Percentiles rank a stretch among this genome's conserved stretches.
phyloP scores from a whole-genome alignment of 2,888 invertebrate genomes.

The Parascotia fuliginaria region DNA sequence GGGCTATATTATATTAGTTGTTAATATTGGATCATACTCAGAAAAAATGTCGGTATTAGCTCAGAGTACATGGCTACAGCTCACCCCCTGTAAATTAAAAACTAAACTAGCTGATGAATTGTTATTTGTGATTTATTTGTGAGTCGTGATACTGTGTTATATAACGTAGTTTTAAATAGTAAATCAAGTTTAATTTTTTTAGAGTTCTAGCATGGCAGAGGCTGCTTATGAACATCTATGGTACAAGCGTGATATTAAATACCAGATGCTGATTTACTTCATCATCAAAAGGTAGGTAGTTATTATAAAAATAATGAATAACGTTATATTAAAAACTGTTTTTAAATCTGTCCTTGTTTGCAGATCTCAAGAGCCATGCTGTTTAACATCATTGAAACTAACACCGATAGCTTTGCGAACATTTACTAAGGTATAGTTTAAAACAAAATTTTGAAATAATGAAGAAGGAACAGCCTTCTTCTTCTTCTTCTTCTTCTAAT shows the following conservation, averaged over 20 bases:
- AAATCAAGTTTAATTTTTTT: slow-evolving; percentile 8
- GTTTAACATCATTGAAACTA: slow-evolving; percentile 49
- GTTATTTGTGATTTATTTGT: too few relatives aligned
- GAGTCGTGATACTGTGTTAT: not conserved
- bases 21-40: too few relatives aligned
- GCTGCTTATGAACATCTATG: slow-evolving; percentile 45
- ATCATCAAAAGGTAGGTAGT: slow-evolving; percentile 48
- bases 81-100: too few relatives aligned
- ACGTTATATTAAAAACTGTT: not conserved
- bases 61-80: too few relatives aligned
- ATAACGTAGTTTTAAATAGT: not conserved
- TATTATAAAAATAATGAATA: not conserved
- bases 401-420: slow-evolving; percentile 47
- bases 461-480: too few relatives aligned
- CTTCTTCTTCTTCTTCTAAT: too few relatives aligned
- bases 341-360: slow-evolving; percentile 6
- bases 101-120: too few relatives aligned
- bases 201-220: slow-evolving; percentile 49
- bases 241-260: slow-evolving; percentile 36
- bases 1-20: too few relatives aligned
- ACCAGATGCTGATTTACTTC: slow-evolving; percentile 41
- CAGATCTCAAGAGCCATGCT: slow-evolving; percentile 53
- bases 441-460: not conserved
- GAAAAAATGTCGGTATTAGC: too few relatives aligned
- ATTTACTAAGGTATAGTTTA: slow-evolving; percentile 48